These are phyloP conservation scores for Hafferia zeledoni DNA, from an alignment of 2,797 vertebrate species.

Conservation along the genomic window DNA sequence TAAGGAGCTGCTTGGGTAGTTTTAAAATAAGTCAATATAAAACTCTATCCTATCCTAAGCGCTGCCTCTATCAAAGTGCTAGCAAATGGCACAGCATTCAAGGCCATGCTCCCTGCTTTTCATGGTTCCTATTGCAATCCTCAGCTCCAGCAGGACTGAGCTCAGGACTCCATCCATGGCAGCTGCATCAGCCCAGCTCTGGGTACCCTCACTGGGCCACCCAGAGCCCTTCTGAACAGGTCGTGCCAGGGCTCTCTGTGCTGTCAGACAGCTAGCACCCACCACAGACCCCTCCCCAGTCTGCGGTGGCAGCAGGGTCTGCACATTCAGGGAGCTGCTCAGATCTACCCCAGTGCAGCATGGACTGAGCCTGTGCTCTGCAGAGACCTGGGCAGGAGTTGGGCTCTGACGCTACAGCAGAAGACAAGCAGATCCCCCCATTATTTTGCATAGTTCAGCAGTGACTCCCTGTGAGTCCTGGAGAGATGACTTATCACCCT, in stretches of 20 bases:
- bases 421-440: background rate
- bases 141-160: background rate
- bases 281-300: rapidly evolving
- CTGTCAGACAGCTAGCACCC: rapidly evolving
- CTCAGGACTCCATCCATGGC: background rate
- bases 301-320: rapidly evolving
- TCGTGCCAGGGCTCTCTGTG: rapidly evolving
- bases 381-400: background rate
- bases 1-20: background rate
- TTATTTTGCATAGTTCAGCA: conserved; percentile 4
- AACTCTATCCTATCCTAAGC: background rate
- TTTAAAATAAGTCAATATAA: conserved; percentile 25
- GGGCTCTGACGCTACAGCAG: background rate
- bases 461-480: background rate
- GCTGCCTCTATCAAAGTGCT: conserved; percentile 24
- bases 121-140: background rate
- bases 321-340: background rate
- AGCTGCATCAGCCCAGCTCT: background rate
- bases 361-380: background rate
- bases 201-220: background rate
- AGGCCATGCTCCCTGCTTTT: background rate
- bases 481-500: rapidly evolving
- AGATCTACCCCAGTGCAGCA: background rate
- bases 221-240: background rate
- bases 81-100: background rate